Evolutionary conservation across 2,797 vertebrate genomes (phyloP).

Genomic region (Lagocephalus sceleratus): DNA sequence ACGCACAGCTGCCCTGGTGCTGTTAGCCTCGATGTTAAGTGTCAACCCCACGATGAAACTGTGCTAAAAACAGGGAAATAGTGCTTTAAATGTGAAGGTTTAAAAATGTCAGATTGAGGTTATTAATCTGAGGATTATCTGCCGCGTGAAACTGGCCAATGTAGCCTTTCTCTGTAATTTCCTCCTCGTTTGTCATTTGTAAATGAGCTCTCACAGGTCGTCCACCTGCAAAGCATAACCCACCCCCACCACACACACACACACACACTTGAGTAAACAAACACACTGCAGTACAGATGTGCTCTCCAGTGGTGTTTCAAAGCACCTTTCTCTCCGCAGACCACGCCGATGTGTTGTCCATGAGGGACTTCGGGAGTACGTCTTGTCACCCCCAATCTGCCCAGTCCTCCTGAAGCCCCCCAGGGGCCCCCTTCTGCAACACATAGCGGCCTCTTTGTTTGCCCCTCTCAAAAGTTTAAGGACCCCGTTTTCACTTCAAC

Average conservation of each 20-base stretch:
- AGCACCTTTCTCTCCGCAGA: conserved; percentile 49
- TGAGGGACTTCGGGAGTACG: conserved; percentile 87
- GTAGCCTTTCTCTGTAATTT: conserved; percentile 1
- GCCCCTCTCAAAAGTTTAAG: conserved; percentile 68
- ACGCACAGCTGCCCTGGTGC: too few species aligned
- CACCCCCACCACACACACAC: background rate
- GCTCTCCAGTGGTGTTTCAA: conserved; percentile 67
- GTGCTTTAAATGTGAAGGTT: too few species aligned
- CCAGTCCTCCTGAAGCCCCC: conserved; percentile 81
- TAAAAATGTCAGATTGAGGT: too few species aligned
- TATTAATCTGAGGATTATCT: too few species aligned
- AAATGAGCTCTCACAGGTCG: conserved; percentile 6
- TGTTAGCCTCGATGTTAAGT: too few species aligned
- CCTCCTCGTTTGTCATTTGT: conserved; percentile 15
- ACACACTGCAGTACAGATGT: conserved; percentile 24
- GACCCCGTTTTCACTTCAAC: conserved; percentile 23
- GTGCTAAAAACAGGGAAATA: too few species aligned
- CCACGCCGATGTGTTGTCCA: conserved; percentile 72
- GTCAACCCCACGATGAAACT: too few species aligned
- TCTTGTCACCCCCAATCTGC: conserved; percentile 88
- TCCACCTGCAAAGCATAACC: conserved; percentile 33
- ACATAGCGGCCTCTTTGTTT: conserved; percentile 93
- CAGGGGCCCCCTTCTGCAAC: conserved; percentile 88
- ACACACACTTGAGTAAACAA: conserved; percentile 7
- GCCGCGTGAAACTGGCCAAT: too few species aligned